phyloP scores from a whole-genome alignment of 2,797 vertebrate species.

The Alcedo quadribrachys region DNA sequence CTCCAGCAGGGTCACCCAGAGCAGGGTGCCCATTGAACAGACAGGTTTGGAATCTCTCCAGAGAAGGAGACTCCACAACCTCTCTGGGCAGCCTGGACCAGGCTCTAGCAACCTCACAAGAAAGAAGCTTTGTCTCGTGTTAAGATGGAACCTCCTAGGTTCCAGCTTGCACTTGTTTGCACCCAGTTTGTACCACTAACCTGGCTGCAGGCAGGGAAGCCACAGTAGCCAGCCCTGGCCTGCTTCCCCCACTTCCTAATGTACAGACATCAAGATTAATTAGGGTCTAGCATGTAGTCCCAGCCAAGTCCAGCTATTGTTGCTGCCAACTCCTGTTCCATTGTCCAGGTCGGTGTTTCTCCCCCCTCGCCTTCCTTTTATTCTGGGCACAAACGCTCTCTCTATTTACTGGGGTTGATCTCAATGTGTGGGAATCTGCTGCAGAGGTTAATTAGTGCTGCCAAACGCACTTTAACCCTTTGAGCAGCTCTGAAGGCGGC shows the following conservation, averaged over 20 bases:
- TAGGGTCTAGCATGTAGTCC: neutral
- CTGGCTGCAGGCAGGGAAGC: neutral
- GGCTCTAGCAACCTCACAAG: neutral
- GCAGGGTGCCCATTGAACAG: neutral
- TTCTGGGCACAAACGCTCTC: neutral
- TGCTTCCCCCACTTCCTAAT: neutral
- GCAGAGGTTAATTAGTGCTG: slow-evolving; percentile 57
- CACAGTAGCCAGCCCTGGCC: neutral
- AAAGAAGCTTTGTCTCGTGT: neutral
- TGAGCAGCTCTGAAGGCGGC: neutral
- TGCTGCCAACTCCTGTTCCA: slow-evolving; percentile 44
- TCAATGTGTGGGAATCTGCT: slow-evolving; percentile 63
- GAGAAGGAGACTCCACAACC: neutral
- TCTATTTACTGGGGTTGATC: slow-evolving; percentile 19
- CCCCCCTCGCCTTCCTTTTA: slow-evolving; percentile 3
- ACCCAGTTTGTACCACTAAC: neutral
- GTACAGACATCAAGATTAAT: slow-evolving; percentile 48
- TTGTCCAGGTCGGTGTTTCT: slow-evolving; percentile 21
- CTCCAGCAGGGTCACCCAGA: neutral
- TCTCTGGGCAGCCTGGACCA: neutral
- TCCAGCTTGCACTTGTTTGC: neutral
- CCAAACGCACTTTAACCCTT: slow-evolving; percentile 49
- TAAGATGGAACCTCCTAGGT: neutral
- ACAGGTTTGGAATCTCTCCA: neutral
- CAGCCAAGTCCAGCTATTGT: slow-evolving; percentile 32